Percentiles rank a stretch among this genome's conserved stretches.
Conservation (phyloP, 2,113 vertebrate genomes). For the Sphaerodactylus townsendi region DNA sequence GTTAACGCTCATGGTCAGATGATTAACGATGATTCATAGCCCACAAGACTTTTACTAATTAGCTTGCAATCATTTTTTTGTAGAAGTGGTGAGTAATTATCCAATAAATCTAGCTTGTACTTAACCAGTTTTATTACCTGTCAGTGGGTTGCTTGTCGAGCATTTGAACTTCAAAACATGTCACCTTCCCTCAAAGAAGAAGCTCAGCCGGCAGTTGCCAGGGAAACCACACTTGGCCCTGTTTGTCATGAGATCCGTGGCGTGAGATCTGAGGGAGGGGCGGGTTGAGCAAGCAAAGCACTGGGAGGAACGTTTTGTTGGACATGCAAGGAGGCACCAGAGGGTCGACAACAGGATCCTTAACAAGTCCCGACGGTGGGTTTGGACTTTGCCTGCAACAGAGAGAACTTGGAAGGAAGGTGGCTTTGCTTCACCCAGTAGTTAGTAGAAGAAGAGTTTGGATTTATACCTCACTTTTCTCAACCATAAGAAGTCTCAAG, state of each 20-base stretch:
- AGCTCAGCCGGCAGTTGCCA: constrained; percentile 49
- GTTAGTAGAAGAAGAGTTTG: too few species aligned
- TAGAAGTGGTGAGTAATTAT: not conserved
- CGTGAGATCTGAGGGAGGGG: not conserved
- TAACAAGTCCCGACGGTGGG: too few species aligned
- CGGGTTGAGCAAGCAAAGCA: not conserved
- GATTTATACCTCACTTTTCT: too few species aligned
- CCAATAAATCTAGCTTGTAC: constrained; percentile 9
- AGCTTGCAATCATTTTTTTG: constrained; percentile 3
- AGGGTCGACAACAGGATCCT: not conserved
- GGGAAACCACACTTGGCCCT: constrained; percentile 20
- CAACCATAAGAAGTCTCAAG: too few species aligned
- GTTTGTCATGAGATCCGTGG: not conserved
- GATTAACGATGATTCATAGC: not conserved
- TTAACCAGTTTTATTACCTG: constrained; percentile 6
- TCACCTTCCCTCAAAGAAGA: constrained; percentile 35
- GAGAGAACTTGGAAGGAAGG: not conserved
- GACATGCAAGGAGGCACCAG: not conserved
- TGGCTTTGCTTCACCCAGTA: not conserved
- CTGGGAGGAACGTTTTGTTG: not conserved
- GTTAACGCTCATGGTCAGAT: not conserved
- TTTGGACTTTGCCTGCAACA: not conserved
- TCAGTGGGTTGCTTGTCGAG: not conserved
- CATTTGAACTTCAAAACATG: constrained; percentile 20
- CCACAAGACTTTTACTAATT: constrained; percentile 13